Conservation (phyloP, 2,113 vertebrate genomes). For the Odontophorus gujanensis region DNA sequence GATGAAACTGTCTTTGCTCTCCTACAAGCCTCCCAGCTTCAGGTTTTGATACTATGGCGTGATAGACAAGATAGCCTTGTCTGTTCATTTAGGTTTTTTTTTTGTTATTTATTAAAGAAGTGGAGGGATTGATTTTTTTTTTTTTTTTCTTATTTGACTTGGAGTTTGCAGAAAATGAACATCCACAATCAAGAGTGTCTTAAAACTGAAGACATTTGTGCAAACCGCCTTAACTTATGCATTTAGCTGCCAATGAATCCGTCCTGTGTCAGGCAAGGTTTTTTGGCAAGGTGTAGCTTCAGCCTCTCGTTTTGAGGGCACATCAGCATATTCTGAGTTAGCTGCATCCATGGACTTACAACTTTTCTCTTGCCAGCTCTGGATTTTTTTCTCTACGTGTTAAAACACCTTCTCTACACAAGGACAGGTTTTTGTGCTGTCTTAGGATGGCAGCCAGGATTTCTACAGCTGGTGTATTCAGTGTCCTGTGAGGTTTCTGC, state of each 20-base stretch:
- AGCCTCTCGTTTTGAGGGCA: background rate
- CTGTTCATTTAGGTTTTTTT: background rate
- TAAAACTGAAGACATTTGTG: background rate
- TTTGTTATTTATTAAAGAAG: background rate
- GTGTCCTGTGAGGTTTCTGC: background rate
- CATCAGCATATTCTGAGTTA: background rate
- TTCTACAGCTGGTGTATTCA: background rate
- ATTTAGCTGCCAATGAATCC: background rate
- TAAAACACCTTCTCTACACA: background rate
- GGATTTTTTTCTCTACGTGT: background rate
- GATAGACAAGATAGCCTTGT: background rate
- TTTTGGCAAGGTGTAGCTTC: background rate
- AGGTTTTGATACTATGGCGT: background rate
- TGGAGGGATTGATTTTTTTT: background rate
- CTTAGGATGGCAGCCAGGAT: background rate
- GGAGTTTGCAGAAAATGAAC: background rate
- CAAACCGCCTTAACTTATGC: background rate
- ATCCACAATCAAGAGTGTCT: background rate
- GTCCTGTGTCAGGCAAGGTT: background rate
- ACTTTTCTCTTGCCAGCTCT: background rate
- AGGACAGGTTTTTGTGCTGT: background rate
- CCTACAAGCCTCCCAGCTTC: rapidly evolving
- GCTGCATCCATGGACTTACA: background rate
- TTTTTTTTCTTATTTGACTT: background rate
- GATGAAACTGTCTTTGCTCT: background rate